A percentile compares a stretch with the other conserved stretches of the same genome.
Evolutionary conservation across 2,888 invertebrate genomes (phyloP).

Genomic region (Polydrusus cervinus): DNA sequence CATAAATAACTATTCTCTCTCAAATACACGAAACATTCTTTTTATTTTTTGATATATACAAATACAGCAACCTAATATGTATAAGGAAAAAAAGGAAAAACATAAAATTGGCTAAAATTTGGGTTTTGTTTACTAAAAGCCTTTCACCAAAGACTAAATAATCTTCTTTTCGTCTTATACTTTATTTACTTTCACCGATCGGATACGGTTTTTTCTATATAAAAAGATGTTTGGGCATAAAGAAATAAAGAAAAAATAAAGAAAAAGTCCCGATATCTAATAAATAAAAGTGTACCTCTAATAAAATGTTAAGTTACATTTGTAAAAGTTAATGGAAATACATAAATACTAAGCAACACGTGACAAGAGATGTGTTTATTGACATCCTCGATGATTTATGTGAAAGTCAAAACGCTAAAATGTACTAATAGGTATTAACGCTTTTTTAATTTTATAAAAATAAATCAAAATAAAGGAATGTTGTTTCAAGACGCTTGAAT

Average conservation of each 20-base stretch:
- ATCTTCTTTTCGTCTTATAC: slow-evolving; percentile 35
- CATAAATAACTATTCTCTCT: too few species aligned
- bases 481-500: too few species aligned
- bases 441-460: too few species aligned
- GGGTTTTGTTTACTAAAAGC: slow-evolving; percentile 19
- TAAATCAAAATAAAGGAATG: too few species aligned
- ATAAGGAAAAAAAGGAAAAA: slow-evolving; percentile 2
- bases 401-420: too few species aligned
- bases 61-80: slow-evolving; percentile 7
- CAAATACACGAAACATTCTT: not conserved
- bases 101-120: slow-evolving; percentile 19
- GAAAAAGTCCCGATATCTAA: not conserved
- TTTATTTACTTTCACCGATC: slow-evolving; percentile 35
- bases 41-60: slow-evolving; percentile 13
- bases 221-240: not conserved
- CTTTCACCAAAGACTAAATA: slow-evolving; percentile 25
- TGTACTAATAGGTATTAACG: too few species aligned
- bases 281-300: not conserved
- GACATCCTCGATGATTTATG: too few species aligned
- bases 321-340: too few species aligned
- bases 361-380: too few species aligned
- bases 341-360: too few species aligned
- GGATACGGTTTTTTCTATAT: slow-evolving; percentile 20
- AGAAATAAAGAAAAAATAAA: not conserved
- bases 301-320: too few species aligned